Percentiles rank a stretch among this genome's conserved stretches.
phyloP scores from a whole-genome alignment of 1,140 invertebrate genomes.

The Drosophila arawakana region DNA sequence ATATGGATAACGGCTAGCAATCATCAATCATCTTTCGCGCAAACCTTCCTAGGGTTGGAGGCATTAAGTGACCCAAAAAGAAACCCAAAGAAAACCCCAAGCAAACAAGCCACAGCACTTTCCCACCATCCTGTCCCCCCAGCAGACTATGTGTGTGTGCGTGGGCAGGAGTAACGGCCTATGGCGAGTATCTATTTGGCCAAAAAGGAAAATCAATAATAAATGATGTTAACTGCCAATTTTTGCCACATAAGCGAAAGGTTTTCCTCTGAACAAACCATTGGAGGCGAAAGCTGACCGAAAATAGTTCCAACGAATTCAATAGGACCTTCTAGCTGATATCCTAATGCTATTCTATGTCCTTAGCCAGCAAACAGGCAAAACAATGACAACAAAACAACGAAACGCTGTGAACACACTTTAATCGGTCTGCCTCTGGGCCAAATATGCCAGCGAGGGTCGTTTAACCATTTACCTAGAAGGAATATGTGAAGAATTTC shows the following conservation, averaged over 20 bases:
- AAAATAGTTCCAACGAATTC: conserved; percentile 33
- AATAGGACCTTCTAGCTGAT: conserved; percentile 27
- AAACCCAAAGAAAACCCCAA: conserved; percentile 12
- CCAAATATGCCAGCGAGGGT: conserved; percentile 23
- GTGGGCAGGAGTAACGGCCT: conserved; percentile 5
- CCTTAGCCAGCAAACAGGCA: conserved; percentile 23
- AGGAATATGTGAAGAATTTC: neutral
- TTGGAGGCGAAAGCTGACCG: neutral
- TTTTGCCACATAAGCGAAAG: conserved; percentile 69
- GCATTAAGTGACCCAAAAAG: conserved; percentile 67
- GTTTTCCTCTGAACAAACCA: neutral
- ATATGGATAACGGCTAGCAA: conserved; percentile 32
- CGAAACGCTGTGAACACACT: conserved; percentile 20
- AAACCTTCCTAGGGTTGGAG: neutral
- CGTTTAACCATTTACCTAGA: neutral
- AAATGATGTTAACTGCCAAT: conserved; percentile 82
- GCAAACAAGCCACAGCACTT: conserved; percentile 27
- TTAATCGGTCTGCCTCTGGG: conserved; percentile 41
- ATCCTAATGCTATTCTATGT: conserved; percentile 13
- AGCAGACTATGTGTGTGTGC: neutral
- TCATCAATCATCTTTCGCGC: conserved; percentile 75
- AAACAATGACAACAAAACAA: conserved; percentile 29
- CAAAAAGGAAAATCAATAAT: conserved; percentile 74
- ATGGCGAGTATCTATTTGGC: conserved; percentile 33
- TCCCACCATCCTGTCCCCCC: neutral